Evolutionary conservation across 2,113 vertebrate genomes (phyloP), one percentile per base, ranked within the genome.

Genomic region (Vidua macroura): DNA sequence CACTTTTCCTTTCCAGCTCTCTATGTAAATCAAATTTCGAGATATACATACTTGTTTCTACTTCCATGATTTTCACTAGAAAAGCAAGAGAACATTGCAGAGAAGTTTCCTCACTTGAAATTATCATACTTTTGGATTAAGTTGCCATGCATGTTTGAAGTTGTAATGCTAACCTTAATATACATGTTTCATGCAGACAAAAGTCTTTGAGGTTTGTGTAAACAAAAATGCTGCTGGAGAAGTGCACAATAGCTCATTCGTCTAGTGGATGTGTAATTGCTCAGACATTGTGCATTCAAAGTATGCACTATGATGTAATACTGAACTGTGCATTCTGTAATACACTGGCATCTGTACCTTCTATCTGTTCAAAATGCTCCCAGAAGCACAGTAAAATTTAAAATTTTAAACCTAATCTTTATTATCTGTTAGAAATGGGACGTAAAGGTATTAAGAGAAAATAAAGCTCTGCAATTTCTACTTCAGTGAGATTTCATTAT

Each of bases 181-280:
- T 22, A 31, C 3, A 8, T 1, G 2, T 69, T 68, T 13, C 20
- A 60, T 7, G 7, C 23, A 44, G 14, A 73, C 0, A 1, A 39
- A 74, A 44, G 20, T 35, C 12, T 76, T 69, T 4, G 2, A 78
- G 15, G 49, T 44, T 60, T 82, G 35, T 30, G 4, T 4, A 25
- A 56, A 77, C 27, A 59, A 46, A 78, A 86, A 43, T 30, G 31
- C 22, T 74, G 12, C 24, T 39, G 31, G 72, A 80, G 67, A 75
- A 49, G 4, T 55, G 10, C 8, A 22, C 39, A 35, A 28, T 14
- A 58, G 7, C 5, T 87, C 21, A 58, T 73, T 92, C 23, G 37
- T 52, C 22, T 27, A 49, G 31, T 24, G 14, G 5, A 17, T 13
- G 28, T 35, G 31, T 48, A 48, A 51, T 60, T 49, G 16, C 44